A percentile compares a stretch with the other conserved stretches of the same genome.
Conservation (phyloP, 2,888 invertebrate genomes). For the Mesorhabditis spiculigera region DNA sequence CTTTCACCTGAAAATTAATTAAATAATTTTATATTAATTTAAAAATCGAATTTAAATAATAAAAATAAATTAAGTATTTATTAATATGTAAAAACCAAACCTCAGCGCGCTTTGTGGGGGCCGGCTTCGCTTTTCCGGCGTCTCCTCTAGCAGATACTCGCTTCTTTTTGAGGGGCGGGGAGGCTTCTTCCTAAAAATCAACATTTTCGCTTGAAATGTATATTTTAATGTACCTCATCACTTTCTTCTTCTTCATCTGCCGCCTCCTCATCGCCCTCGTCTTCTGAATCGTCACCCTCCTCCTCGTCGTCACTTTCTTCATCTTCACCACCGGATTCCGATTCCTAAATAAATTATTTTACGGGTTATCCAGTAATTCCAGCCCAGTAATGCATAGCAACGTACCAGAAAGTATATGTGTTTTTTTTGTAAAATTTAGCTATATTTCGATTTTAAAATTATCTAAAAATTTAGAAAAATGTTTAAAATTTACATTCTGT, state of each 20-base stretch:
- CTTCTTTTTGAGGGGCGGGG: neutral
- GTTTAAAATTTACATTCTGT: too few relatives aligned
- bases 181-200: neutral
- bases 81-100: too few relatives aligned
- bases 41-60: too few relatives aligned
- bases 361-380: neutral
- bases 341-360: conserved; percentile 10
- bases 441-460: neutral
- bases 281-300: conserved; percentile 8
- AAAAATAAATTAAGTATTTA: too few relatives aligned
- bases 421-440: too few relatives aligned
- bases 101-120: too few relatives aligned
- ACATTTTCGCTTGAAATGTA: neutral
- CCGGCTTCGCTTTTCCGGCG: too few relatives aligned
- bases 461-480: too few relatives aligned
- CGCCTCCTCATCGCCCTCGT: conserved; percentile 2
- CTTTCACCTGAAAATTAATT: neutral
- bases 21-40: neutral
- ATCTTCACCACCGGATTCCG: conserved; percentile 14
- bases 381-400: neutral
- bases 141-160: neutral
- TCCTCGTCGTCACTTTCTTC: conserved; percentile 22
- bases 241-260: conserved; percentile 11
- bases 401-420: neutral
- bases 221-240: neutral